Conservation (phyloP, 2,888 invertebrate species). For the Lypha dubia region DNA sequence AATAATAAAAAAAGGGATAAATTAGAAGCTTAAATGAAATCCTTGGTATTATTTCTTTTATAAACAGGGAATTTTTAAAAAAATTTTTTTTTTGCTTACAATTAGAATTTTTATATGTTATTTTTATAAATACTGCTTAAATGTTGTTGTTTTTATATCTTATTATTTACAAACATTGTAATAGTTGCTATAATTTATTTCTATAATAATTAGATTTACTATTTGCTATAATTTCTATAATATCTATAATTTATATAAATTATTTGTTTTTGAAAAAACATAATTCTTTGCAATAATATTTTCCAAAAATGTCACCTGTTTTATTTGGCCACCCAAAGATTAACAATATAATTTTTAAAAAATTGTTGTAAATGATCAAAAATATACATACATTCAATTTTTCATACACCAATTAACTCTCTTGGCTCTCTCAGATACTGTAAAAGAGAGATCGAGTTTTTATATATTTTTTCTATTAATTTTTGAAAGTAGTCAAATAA, state of each 20-base stretch:
- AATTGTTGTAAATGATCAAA: slow-evolving; percentile 23
- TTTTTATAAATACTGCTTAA: slow-evolving; percentile 69
- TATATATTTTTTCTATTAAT: slow-evolving; percentile 12
- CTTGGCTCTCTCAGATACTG: neutral
- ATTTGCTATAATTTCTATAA: slow-evolving; percentile 46
- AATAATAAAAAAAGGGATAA: slow-evolving; percentile 15
- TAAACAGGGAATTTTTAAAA: slow-evolving; percentile 12
- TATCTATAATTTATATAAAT: slow-evolving; percentile 34
- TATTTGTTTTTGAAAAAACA: slow-evolving; percentile 69
- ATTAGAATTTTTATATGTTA: slow-evolving; percentile 20
- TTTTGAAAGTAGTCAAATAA: slow-evolving; percentile 79
- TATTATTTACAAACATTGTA: slow-evolving; percentile 38
- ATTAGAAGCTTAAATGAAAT: slow-evolving; percentile 35
- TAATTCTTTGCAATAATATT: slow-evolving; percentile 72
- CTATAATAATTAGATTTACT: slow-evolving; percentile 47
- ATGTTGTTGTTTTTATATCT: slow-evolving; percentile 7
- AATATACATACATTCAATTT: neutral
- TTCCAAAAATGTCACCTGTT: slow-evolving; percentile 69
- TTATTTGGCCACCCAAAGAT: slow-evolving; percentile 55
- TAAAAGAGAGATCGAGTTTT: neutral
- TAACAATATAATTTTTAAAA: slow-evolving; percentile 3
- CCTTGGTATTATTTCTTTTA: slow-evolving; percentile 27
- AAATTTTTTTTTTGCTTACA: slow-evolving; percentile 3
- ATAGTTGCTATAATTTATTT: slow-evolving; percentile 42
- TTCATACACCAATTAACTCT: neutral